Conservation (phyloP, 2,113 vertebrate genomes). For the Chaetops frenatus region DNA sequence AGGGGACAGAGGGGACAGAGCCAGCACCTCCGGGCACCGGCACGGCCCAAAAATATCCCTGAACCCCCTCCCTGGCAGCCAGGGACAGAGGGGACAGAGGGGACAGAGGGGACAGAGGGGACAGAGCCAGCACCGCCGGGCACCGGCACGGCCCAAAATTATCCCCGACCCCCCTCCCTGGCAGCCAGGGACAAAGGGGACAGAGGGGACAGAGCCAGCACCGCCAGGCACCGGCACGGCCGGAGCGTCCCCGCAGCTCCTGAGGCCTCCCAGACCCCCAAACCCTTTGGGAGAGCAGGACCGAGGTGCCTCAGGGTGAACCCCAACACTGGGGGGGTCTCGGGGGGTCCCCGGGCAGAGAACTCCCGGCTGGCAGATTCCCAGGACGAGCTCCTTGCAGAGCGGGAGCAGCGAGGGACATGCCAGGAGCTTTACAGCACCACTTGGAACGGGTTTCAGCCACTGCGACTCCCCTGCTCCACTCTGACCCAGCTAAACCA, state of each 20-base stretch:
- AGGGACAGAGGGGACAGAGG: too few relatives aligned
- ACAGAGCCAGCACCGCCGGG: too few relatives aligned
- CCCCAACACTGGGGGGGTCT: fast-evolving
- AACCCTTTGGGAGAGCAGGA: neutral
- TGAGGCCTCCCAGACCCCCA: neutral
- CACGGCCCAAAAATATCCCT: too few relatives aligned
- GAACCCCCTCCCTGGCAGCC: too few relatives aligned
- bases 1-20: neutral
- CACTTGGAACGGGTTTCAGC: constrained; percentile 15
- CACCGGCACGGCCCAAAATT: neutral
- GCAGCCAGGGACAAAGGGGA: neutral
- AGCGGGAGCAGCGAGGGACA: neutral
- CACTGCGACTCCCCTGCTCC: neutral
- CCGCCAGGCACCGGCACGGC: fast-evolving
- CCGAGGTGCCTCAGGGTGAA: fast-evolving
- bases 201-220: neutral
- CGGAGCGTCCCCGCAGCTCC: fast-evolving
- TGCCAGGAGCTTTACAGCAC: constrained; percentile 24
- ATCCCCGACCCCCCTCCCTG: neutral
- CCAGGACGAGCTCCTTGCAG: neutral
- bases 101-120: too few relatives aligned
- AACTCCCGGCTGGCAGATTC: neutral
- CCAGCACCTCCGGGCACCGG: too few relatives aligned
- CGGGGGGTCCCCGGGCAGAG: neutral
- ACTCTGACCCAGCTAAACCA: constrained; percentile 35